Conservation (phyloP, 2,888 invertebrate genomes). For the Leptopterna dolabrata region DNA sequence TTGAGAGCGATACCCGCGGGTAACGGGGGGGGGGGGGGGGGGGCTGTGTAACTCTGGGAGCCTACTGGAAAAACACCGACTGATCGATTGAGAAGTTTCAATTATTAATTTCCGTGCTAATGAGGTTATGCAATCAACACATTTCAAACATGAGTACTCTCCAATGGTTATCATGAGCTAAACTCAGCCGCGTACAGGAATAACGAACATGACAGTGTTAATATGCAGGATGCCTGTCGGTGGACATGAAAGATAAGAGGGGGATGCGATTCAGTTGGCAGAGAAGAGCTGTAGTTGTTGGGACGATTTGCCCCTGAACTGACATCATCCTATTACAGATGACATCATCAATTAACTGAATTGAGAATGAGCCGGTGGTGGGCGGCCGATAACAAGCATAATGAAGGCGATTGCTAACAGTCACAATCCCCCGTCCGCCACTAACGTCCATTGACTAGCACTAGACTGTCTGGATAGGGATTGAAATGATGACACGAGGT, state of each 20-base stretch:
- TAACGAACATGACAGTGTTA: not conserved
- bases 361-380: not conserved
- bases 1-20: too few relatives aligned
- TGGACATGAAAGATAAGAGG: not conserved
- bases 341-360: conserved; percentile 7
- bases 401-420: not conserved
- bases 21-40: too few relatives aligned
- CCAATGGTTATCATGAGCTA: too few relatives aligned
- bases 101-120: too few relatives aligned
- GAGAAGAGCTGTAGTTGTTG: not conserved
- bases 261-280: not conserved
- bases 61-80: too few relatives aligned
- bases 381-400: not conserved
- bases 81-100: too few relatives aligned
- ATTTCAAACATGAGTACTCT: too few relatives aligned
- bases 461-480: not conserved
- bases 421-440: not conserved
- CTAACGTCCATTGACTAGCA: not conserved
- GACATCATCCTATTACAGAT: not conserved
- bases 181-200: not conserved
- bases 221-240: not conserved
- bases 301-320: not conserved
- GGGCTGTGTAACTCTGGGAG: too few relatives aligned
- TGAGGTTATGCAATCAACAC: too few relatives aligned
- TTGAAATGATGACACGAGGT: not conserved